Evolutionary conservation across 1,140 invertebrate genomes (phyloP), one percentile per base, ranked within the genome.

Genomic region (Chrysoperla carnea): DNA sequence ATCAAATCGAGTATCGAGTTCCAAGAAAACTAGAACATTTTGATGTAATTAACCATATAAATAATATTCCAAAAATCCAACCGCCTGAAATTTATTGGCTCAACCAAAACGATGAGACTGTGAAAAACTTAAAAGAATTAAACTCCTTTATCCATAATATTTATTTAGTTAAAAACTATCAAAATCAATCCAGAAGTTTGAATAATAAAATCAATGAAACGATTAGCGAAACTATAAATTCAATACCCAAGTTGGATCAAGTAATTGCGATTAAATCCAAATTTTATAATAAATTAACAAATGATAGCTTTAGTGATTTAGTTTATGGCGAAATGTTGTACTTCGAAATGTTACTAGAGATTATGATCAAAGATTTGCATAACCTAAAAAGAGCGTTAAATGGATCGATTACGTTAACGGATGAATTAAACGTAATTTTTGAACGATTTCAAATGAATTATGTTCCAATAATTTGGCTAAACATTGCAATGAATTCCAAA

Each of bases 21-120:
- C 80, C 81, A 0, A 67, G 71, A 41, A 72, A 77, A 54, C 68
- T 59, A 46, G 72, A 75, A 49, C 81, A 83, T 57, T 64, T 71
- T 42, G 72, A 81, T 53, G 81, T 78, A 51, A 49, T 84, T 6
- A 72, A 74, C 43, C 73, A 81, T 50, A 78, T 84, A 33, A 68
- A 80, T 51, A 56, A 56, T 28, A 66, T 84, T 40, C 82, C 88
- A 1, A 61, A 74, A 1, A 58, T 62, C 38, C 66, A 71, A 17
- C 61, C 65, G 12, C 87, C 89, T 0, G 84, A 87, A 64, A 79
- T 91, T 1, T 86, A 85, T 57, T 89, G 90, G 6, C 66, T 94
- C 50, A 82, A 94, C 53, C 74, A 75, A 51, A 94, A 94, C 61
- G 88, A 88, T 0, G 84, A 87, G 29, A 91, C 93, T 49, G 87